Base-by-base conservation (phyloP, 2,888 invertebrate genomes). In the Arrhopalites spinosus region DNA sequence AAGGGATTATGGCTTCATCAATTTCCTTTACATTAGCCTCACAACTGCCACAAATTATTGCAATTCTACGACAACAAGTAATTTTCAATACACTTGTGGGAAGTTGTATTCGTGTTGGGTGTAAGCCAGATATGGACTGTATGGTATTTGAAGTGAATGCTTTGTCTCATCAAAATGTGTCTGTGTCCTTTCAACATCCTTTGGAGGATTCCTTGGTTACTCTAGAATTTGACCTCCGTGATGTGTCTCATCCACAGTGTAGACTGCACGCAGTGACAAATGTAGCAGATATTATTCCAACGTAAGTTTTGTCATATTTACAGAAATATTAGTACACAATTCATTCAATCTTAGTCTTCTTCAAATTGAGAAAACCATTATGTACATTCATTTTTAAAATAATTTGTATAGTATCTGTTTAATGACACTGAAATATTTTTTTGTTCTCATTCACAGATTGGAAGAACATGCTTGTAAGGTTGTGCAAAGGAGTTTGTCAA, bases 11-110 rank as follows among this genome's bases (percentile, higher is more conserved):
- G 83, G 91, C 95, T 69, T 88, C 89, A 69, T 92, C 91, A 78
- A 91, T 98, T 75, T 95, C 96, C 0, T 97, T 97, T 87, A 95
- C 94, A 0, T 96, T 96, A 87, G 96, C 97, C 1, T 91, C 93
- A 8, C 95, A 96, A 85, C 95, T 96, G 77, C 92, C 96, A 67
- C 91, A 92, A 84, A 93, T 98, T 82, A 88, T 98, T 50, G 90
- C 90, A 53, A 90, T 91, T 79, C 88, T 98, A 20, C 89, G 96
- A 2, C 95, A 95, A 83, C 97, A 98, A 86, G 92, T 95, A 50
- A 88, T 96, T 20, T 96, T 97, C 87, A 97, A 96, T 86, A 90
- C 93, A 23, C 89, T 97, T 59, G 88, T 98, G 63, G 89, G 92
- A 30, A 95, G 95, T 86, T 96, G 96, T 85, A 92, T 98, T 68